Conservation (phyloP, 2,113 vertebrate species). For the Rissa tridactyla region DNA sequence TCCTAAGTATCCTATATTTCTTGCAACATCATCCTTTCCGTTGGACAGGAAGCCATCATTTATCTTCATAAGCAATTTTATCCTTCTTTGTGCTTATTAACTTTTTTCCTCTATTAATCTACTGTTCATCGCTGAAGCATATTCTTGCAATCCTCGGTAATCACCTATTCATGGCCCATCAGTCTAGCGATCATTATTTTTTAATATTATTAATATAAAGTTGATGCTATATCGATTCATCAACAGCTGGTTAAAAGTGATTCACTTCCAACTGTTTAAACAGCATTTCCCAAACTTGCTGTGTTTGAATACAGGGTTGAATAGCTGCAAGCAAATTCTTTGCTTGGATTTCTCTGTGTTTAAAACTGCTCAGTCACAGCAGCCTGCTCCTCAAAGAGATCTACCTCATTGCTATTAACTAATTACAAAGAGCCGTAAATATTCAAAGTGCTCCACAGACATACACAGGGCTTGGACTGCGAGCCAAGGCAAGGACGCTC, state of each 20-base stretch:
- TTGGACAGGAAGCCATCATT: not conserved
- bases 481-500: not conserved
- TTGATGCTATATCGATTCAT: not conserved
- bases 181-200: not conserved
- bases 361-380: not conserved
- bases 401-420: not conserved
- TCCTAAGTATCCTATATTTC: not conserved
- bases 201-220: slow-evolving; percentile 13
- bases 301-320: not conserved
- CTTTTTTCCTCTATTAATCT: not conserved
- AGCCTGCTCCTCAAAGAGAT: not conserved
- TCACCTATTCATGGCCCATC: not conserved
- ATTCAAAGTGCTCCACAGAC: not conserved
- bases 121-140: not conserved
- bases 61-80: not conserved
- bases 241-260: slow-evolving; percentile 1
- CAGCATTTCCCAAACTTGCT: not conserved
- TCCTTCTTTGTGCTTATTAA: not conserved
- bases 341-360: not conserved
- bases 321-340: not conserved
- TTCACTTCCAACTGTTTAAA: not conserved
- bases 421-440: not conserved
- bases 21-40: not conserved
- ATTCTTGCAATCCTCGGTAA: not conserved
- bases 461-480: not conserved